Evolutionary conservation across 2,888 invertebrate genomes (phyloP), one percentile per base, ranked within the genome.

Genomic region (Iselma pallidipennis): DNA sequence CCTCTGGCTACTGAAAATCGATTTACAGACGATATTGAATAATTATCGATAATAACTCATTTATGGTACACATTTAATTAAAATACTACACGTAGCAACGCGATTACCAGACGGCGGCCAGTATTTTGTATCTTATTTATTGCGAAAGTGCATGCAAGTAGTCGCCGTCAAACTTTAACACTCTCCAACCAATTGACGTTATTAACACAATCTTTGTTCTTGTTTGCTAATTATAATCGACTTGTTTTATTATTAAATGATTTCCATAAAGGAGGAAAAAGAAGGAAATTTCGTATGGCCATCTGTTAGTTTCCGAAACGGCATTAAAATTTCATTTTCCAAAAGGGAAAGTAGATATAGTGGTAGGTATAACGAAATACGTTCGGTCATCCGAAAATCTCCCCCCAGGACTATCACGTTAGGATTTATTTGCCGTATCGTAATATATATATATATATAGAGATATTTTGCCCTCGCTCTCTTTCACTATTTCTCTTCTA

Each of bases 21-120:
- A 73, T 73, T 73, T 68, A 65, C 63, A 59, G 64, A 61, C 66
- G 66, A 70, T 70, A 73, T 71, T 73, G 73, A 73, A 73, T 73
- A 73, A 74, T 73, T 73, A 73, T 73, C 61, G 63, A 70, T 70
- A 72, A 74, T 74, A 71, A 70, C 64, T 73, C 68, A 71, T 72
- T 71, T 69, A 71, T 71, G 69, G 70, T 67, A 59, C 55, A 65
- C 60, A 71, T 63, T 71, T 69, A 73, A 73, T 74, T 73, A 73
- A 74, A 74, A 73, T 74, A 70, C 25, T 50, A 63, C 49, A 57
- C 50, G 57, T 37, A 37, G 37, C 52, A 49, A 45, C 31, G 53
- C 59, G 63, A 51, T 31, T 49, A 42, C 57, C 57, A 57, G 61
- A 57, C 50, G 49, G 55, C 50, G 50, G 50, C 51, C 60, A 60